Conservation (phyloP, 2,888 invertebrate genomes). For the Eulithis testata region DNA sequence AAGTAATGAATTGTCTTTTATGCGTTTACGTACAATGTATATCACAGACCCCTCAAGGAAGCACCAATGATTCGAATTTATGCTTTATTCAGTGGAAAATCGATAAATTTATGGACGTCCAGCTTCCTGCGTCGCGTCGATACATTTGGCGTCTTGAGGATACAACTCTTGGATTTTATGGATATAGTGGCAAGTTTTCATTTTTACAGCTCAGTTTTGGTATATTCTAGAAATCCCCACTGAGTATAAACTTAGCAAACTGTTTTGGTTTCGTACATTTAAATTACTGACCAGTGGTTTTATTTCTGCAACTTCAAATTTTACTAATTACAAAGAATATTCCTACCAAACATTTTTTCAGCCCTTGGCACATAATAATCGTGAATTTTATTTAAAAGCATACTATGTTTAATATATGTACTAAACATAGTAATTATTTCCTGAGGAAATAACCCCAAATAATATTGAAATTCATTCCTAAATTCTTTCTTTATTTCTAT, state of each 20-base stretch:
- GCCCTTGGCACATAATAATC: too few species aligned
- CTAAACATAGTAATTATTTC: too few species aligned
- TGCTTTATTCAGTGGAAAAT: slow-evolving; percentile 84
- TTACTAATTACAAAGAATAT: too few species aligned
- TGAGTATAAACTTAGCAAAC: too few species aligned
- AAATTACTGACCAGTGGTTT: too few species aligned
- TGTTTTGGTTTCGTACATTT: too few species aligned
- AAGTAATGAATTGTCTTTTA: not conserved
- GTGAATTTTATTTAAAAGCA: too few species aligned
- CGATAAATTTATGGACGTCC: slow-evolving; percentile 82
- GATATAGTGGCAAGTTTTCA: slow-evolving; percentile 63
- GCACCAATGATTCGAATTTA: slow-evolving; percentile 81
- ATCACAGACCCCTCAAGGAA: slow-evolving; percentile 60
- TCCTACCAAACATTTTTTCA: too few species aligned
- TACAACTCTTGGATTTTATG: slow-evolving; percentile 73
- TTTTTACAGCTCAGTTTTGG: slow-evolving; percentile 47
- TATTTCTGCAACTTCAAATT: too few species aligned
- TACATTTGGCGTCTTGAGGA: slow-evolving; percentile 61
- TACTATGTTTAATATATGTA: too few species aligned
- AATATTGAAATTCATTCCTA: not conserved
- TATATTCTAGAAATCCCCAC: too few species aligned
- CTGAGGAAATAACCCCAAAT: not conserved
- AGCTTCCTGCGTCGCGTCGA: slow-evolving; percentile 70
- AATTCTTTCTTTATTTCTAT: not conserved
- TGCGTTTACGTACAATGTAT: slow-evolving; percentile 11